Conservation (phyloP, 2,797 vertebrate genomes). For the Hafferia zeledoni region DNA sequence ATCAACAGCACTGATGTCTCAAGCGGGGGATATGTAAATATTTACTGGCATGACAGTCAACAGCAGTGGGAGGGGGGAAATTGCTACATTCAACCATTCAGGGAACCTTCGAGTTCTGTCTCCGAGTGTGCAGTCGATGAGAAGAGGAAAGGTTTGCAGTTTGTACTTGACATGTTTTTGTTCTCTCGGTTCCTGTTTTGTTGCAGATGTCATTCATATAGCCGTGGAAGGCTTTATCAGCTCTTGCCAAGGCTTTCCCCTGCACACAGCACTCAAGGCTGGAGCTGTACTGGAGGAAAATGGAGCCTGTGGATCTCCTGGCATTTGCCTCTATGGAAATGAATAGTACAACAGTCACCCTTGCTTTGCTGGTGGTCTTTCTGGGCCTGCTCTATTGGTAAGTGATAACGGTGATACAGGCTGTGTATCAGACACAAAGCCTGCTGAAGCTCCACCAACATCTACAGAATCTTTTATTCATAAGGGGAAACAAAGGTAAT, state of each 20-base stretch:
- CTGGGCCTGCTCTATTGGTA: constrained; percentile 78
- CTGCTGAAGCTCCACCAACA: not conserved
- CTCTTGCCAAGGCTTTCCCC: not conserved
- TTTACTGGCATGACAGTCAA: constrained; percentile 68
- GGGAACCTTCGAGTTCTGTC: constrained; percentile 64
- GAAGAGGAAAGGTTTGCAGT: constrained; percentile 49
- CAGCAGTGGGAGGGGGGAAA: constrained; percentile 43
- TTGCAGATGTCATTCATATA: constrained; percentile 28
- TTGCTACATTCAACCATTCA: constrained; percentile 59
- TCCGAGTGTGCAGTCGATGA: not conserved
- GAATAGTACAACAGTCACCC: constrained; percentile 26
- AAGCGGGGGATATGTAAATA: constrained; percentile 70
- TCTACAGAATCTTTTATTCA: not conserved
- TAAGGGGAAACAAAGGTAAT: not conserved
- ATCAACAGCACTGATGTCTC: constrained; percentile 16
- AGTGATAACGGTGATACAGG: not conserved
- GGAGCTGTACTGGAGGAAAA: constrained; percentile 38
- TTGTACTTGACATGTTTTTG: not conserved
- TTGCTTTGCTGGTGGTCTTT: constrained; percentile 53
- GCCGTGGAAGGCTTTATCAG: constrained; percentile 7
- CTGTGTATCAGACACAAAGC: not conserved
- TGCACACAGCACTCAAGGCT: not conserved
- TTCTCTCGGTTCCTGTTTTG: constrained; percentile 51
- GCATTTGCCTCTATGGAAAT: constrained; percentile 11
- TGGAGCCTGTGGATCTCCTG: constrained; percentile 53